Evolutionary conservation across 92 coral and sea anemone genomes (phyloP), one percentile per base, ranked within the genome.

Genomic region (Phenganax stokvisi): DNA sequence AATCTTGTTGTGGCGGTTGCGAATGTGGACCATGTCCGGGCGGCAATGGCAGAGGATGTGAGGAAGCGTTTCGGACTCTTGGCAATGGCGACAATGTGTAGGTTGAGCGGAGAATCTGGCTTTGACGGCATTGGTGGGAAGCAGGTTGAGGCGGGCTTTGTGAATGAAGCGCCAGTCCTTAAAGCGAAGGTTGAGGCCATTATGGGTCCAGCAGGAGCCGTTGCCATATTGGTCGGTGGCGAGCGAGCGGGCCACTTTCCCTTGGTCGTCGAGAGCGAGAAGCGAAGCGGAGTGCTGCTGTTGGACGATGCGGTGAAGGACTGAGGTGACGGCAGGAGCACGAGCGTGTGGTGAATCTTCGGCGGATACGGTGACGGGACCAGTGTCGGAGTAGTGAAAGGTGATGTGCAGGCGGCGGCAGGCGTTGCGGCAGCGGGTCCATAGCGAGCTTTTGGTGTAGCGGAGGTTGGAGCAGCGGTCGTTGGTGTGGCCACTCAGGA

Each of bases 81-180:
- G 17, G 61, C 79, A 70, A 55, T 81, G 85, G 0, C 85, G 85
- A 30, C 85, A 81, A 0, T 12, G 37, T 2, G 79, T 54, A 9
- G 20, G 0, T 3, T 66, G 51, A 12, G 47, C 25, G 57, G 85
- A 81, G 10, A 20, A 81, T 12, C 85, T 66, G 25, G 37, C n/a
- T 57, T 81, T 71, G 89, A 70, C 61, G 81, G 90, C 75, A 85
- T 86, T 72, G 76, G 63, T n/a, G 77, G n/a, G n/a, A n/a, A n/a
- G n/a, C n/a, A n/a, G n/a, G n/a, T n/a, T n/a, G n/a, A n/a, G n/a
- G n/a, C n/a, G 10, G 56, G 70, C 10, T 84, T 80, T 56, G 80
- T 85, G 75, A 87, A 85, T 52, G 83, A 81, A 81, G 0, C 85
- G 78, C 78, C 85, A 81, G 56, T 81, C 85, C 9, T 12, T 7